Evolutionary conservation across 2,113 vertebrate species (phyloP).

Genomic region (Alethe diademata): DNA sequence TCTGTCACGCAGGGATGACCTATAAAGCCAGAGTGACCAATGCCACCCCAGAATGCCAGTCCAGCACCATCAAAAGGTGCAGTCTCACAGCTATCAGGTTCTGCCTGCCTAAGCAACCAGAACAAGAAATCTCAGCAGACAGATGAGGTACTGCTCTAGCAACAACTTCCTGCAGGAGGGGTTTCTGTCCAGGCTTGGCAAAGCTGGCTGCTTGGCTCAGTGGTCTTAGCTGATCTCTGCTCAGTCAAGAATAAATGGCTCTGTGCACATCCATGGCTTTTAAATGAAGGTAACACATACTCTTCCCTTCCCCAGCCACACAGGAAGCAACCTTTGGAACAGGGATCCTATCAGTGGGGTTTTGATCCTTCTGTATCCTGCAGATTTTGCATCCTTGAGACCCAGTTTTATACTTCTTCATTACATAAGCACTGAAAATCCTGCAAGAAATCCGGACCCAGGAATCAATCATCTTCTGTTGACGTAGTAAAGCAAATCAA

Average conservation of each 20-base stretch:
- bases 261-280: fast-evolving
- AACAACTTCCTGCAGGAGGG: neutral
- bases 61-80: neutral
- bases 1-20: neutral
- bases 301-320: neutral
- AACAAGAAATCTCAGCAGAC: neutral
- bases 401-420: neutral
- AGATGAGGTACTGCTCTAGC: neutral
- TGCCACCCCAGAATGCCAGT: neutral
- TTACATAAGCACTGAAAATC: neutral
- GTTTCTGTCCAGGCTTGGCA: neutral
- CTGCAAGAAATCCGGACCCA: neutral
- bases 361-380: neutral
- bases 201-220: neutral
- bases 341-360: neutral
- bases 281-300: neutral
- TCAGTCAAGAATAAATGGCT: neutral
- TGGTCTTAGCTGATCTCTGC: neutral
- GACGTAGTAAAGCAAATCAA: neutral
- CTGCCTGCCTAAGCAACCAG: neutral
- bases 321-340: neutral
- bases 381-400: neutral
- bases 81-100: neutral
- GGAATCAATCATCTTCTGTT: neutral
- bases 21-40: neutral